Percentiles rank a stretch among this genome's conserved stretches.
phyloP scores from a whole-genome alignment of 2,888 invertebrate genomes.

The Coleophora flavipennella region DNA sequence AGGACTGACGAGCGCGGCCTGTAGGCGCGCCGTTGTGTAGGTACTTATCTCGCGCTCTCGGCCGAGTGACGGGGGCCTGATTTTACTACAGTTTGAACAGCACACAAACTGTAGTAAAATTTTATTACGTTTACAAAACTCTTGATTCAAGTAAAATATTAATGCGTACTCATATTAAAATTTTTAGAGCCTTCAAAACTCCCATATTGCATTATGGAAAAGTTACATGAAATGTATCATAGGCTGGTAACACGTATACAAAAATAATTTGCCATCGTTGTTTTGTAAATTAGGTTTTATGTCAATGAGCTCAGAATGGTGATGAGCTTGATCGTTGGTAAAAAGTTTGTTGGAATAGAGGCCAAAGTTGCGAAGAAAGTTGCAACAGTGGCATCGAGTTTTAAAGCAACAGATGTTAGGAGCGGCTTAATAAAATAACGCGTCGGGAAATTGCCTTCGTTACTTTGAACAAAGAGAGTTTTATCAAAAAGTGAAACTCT shows the following conservation, averaged over 20 bases:
- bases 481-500: too few species aligned
- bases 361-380: constrained; percentile 28
- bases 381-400: constrained; percentile 49
- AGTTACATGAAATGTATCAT: constrained; percentile 28
- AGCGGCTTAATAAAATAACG: constrained; percentile 47
- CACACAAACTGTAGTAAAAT: too few species aligned
- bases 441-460: neutral
- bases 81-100: too few species aligned
- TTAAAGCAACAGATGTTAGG: constrained; percentile 52
- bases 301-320: constrained; percentile 2
- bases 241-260: constrained; percentile 28
- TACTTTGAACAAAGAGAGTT: neutral
- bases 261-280: neutral
- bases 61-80: too few species aligned
- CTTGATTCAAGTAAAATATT: neutral
- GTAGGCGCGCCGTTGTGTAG: too few species aligned
- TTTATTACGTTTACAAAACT: too few species aligned
- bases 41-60: too few species aligned
- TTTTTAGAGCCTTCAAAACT: constrained; percentile 24
- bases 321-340: constrained; percentile 1
- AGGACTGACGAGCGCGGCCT: too few species aligned
- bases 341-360: constrained; percentile 18
- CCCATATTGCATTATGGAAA: constrained; percentile 19
- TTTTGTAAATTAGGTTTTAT: constrained; percentile 8
- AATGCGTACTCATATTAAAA: constrained; percentile 1